A percentile compares a stretch with the other conserved stretches of the same genome.
Conservation (phyloP, 2,797 vertebrate genomes). For the Leptodactylus fallax region DNA sequence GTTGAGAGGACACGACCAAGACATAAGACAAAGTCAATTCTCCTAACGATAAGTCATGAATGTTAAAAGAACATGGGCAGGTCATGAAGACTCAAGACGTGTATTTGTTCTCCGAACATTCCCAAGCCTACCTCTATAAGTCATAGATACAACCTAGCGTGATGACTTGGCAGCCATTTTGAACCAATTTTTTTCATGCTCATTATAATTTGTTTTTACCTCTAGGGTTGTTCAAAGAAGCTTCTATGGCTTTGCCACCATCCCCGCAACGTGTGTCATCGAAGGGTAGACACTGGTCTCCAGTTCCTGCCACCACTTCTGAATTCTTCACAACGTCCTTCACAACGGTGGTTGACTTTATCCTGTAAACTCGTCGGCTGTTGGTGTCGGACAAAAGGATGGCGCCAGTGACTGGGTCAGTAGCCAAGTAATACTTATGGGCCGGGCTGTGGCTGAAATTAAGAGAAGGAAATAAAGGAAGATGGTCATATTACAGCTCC, state of each 20-base stretch:
- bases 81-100: too few species aligned
- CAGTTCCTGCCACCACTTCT: slow-evolving; percentile 92
- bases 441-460: slow-evolving; percentile 90
- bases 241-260: slow-evolving; percentile 93
- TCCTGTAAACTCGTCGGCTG: slow-evolving; percentile 92
- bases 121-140: too few species aligned
- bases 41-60: neutral
- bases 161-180: neutral
- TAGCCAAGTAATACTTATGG: slow-evolving; percentile 96
- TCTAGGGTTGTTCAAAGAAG: slow-evolving; percentile 95
- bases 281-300: slow-evolving; percentile 96
- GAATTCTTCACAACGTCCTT: slow-evolving; percentile 96
- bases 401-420: slow-evolving; percentile 87
- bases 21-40: neutral
- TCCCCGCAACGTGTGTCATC: slow-evolving; percentile 96
- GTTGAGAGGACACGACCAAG: neutral
- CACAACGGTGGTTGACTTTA: slow-evolving; percentile 87
- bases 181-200: neutral
- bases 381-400: slow-evolving; percentile 96
- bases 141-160: neutral
- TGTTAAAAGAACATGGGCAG: neutral
- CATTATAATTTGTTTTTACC: slow-evolving; percentile 75
- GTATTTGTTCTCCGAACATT: too few species aligned
- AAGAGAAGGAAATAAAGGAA: slow-evolving; percentile 31
- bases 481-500: neutral